Evolutionary conservation across 2,888 invertebrate species (phyloP).

Genomic region (Luperina testacea): DNA sequence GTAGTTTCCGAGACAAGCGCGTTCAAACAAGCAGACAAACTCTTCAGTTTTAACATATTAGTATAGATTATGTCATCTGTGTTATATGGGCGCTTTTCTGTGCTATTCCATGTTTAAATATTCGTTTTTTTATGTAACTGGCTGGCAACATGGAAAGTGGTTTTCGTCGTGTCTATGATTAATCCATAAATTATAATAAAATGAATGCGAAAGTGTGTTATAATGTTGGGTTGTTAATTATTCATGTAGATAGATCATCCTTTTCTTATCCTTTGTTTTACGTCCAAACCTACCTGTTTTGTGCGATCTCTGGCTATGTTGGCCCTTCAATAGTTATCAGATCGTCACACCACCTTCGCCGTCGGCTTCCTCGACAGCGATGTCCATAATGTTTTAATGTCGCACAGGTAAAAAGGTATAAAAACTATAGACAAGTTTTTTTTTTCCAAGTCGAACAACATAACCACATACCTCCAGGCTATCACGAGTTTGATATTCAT

Average conservation of each 20-base stretch:
- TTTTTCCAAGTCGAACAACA: no score
- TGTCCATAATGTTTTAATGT: no score
- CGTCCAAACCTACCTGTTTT: no score
- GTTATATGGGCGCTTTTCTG: background rate
- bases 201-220: background rate
- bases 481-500: conserved; percentile 5
- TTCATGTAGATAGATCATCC: background rate
- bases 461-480: background rate
- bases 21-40: no score
- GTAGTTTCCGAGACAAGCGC: background rate
- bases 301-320: no score
- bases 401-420: no score
- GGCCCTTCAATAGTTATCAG: no score
- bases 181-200: conserved; percentile 1
- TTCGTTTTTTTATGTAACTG: conserved; percentile 28
- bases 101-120: background rate
- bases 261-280: no score
- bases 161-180: background rate
- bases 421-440: no score
- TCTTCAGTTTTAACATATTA: no score
- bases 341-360: no score
- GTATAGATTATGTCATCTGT: conserved; percentile 26
- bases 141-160: conserved; percentile 7
- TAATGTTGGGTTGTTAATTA: background rate
- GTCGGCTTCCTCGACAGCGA: no score